Percentiles rank a stretch among this genome's conserved stretches.
Conservation (phyloP, 1,140 invertebrate genomes). For the Hypothenemus hampei region DNA sequence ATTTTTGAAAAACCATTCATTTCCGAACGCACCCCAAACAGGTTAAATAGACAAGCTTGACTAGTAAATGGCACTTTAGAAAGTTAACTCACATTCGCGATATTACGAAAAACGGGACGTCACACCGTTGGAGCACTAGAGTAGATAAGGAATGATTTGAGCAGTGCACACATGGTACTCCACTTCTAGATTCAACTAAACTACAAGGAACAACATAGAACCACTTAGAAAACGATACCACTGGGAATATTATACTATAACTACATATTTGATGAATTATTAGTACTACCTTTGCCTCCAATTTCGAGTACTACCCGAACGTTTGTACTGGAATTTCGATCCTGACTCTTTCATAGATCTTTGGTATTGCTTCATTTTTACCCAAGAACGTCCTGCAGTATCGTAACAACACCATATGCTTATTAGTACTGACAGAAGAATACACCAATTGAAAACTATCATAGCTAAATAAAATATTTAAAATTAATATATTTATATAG, state of each 20-base stretch:
- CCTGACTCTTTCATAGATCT: slow-evolving; percentile 73
- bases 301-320: slow-evolving; percentile 77
- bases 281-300: slow-evolving; percentile 75
- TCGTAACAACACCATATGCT: slow-evolving; percentile 88
- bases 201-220: slow-evolving; percentile 16
- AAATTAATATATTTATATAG: neutral
- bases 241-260: neutral
- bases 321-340: slow-evolving; percentile 67
- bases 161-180: slow-evolving; percentile 10
- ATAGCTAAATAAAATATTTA: slow-evolving; percentile 54
- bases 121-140: slow-evolving; percentile 19
- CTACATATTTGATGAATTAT: neutral
- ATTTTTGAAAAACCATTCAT: too few species aligned
- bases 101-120: slow-evolving; percentile 24
- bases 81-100: slow-evolving; percentile 25
- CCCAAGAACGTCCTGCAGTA: slow-evolving; percentile 83
- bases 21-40: too few species aligned
- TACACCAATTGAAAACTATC: slow-evolving; percentile 74
- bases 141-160: slow-evolving; percentile 15
- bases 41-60: slow-evolving; percentile 16
- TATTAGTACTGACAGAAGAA: slow-evolving; percentile 67
- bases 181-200: slow-evolving; percentile 11
- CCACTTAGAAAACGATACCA: neutral
- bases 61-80: slow-evolving; percentile 9
- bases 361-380: slow-evolving; percentile 89